Base-by-base conservation (phyloP, 2,888 invertebrate genomes). In the Argynnis bischoffii region DNA sequence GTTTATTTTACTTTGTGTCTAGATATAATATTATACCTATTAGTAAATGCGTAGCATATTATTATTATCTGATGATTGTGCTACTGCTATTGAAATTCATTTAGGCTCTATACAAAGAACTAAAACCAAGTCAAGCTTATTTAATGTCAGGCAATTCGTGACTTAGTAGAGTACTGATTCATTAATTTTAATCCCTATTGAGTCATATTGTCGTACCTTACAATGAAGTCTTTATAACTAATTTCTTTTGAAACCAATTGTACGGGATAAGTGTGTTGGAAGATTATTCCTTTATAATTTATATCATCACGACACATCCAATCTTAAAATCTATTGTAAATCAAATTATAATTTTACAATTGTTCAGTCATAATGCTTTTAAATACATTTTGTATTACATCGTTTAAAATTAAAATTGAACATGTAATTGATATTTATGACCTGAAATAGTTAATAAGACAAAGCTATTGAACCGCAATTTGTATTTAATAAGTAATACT, bases 231-330 rank as follows among this genome's bases (percentile, higher is more conserved):
- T 76, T 80, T 79, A 80, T 83, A 82, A 84, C 82, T 81, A 80
- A 86, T 82, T 85, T 82, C 81, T 81, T 86, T 86, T 83, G 70
- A 79, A 77, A 77, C 75, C 73, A 59, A 59, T 71, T 77, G 72
- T 83, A 84, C 83, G 79, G 77, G 74, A 76, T 75, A 76, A 79
- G 78, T 78, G 76, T 77, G 74, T 75, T 70, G 80, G 79, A 83
- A 35, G 35, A 35, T 1, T 8, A 81, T 82, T 78, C 77, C 78
- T 78, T 77, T 64, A 64, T 26, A 26, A 26, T 26, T 26, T 26
- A 26, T 67, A 64, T 66, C 54, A 15, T 53, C 3, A 53, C 35
- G 35, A 35, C 8, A 35, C 35, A 41, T 41, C 35, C 1, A 41
- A 41, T 8, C 35, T 8, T 41, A 41, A 26, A 26, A 26, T 11